Conservation (phyloP, 2,113 vertebrate species). For the Montifringilla adamsi region DNA sequence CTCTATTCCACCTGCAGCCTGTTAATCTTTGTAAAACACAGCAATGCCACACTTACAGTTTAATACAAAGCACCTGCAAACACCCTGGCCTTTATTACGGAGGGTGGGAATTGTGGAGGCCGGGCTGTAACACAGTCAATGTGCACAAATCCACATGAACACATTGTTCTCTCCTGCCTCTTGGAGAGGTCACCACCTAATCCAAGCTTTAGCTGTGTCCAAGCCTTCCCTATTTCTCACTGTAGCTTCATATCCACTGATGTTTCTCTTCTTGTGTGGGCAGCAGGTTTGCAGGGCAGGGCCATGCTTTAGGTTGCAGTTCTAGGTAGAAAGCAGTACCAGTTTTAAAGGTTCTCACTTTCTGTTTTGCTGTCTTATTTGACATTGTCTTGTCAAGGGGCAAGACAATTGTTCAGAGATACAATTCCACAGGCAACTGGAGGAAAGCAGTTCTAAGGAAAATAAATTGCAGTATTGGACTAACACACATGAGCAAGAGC, state of each 20-base stretch:
- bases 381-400: neutral
- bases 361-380: neutral
- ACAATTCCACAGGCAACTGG: neutral
- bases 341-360: neutral
- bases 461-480: neutral
- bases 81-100: neutral
- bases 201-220: neutral
- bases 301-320: neutral
- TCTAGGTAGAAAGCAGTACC: neutral
- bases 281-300: neutral
- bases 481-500: neutral
- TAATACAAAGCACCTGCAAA: neutral
- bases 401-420: neutral
- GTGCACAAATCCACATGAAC: neutral
- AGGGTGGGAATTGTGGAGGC: neutral
- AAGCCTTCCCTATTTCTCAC: neutral
- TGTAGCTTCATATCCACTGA: neutral
- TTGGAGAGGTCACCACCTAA: neutral
- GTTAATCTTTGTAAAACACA: neutral
- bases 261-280: neutral
- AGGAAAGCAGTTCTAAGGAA: neutral
- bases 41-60: rapidly evolving
- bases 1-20: neutral
- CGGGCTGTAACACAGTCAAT: rapidly evolving
- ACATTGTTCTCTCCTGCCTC: rapidly evolving